Evolutionary conservation across 2,113 vertebrate species (phyloP), one percentile per base, ranked within the genome.

Genomic region (Tragelaphus imberbis): DNA sequence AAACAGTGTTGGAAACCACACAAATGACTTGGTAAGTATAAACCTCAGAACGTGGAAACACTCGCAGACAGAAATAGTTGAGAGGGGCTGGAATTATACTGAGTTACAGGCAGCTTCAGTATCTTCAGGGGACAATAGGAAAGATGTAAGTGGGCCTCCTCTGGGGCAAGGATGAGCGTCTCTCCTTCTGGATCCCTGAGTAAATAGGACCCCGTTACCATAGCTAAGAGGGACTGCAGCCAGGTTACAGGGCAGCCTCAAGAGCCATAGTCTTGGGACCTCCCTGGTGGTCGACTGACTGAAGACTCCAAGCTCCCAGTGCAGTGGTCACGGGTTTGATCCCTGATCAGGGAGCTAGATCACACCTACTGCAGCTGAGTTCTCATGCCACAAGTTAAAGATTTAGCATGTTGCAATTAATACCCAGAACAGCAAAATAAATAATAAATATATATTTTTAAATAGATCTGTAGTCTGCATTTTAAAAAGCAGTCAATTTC

Each of bases 161-260:
- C 9, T 13, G 6, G 36, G 0, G 13, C 28, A 79, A 1, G 11
- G 6, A 19, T 10, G 17, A 40, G 71, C 4, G 7, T 30, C 6
- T 71, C 30, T 65, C 51, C 30, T 25, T 49, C 7, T 40, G 87
- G 65, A 8, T n/a, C 58, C 56, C 58, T 65, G 21, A 28, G 14
- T n/a, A 61, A 55, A 27, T 4, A 28, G 33, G 15, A 28, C 44
- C 2, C 44, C 44, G 11, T 2, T 23, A 61, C 12, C 44, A 28
- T 9, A 28, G 40, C 17, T 55, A 47, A 49, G 21, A 53, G 27
- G 27, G 16, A 47, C 44, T 7, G 55, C 27, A 44, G 27, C 11
- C 36, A 33, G 23, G 6, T 68, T 59, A 59, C 28, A n/a, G 6
- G 19, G 2, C 28, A 3, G 12, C n/a, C 33, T 92, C 21, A 33